A percentile compares a stretch with the other conserved stretches of the same genome.
Conservation (phyloP, 1,140 invertebrate species). For the Metopolophium dirhodum region DNA sequence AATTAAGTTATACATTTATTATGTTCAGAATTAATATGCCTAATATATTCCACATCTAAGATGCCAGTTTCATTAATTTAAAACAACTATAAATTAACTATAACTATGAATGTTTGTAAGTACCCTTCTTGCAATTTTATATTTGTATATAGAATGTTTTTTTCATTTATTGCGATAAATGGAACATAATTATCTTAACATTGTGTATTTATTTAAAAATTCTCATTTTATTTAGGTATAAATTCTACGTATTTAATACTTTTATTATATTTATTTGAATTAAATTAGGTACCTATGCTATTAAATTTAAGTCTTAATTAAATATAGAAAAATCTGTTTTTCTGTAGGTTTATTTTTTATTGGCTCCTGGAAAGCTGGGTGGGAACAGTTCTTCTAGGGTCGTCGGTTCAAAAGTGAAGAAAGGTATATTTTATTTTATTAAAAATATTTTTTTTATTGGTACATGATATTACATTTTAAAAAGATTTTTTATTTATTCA, state of each 20-base stretch:
- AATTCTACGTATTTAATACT: background rate
- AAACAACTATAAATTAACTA: background rate
- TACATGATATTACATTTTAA: background rate
- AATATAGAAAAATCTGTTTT: conserved; percentile 9
- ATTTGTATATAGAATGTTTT: background rate
- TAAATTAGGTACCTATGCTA: background rate
- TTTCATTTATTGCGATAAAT: background rate
- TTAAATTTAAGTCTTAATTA: conserved; percentile 3
- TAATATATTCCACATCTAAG: background rate
- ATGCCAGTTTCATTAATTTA: background rate
- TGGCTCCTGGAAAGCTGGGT: conserved; percentile 30
- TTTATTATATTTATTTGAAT: background rate
- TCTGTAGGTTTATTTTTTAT: conserved; percentile 40
- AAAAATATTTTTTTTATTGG: conserved; percentile 5
- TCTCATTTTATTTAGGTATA: background rate
- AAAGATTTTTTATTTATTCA: background rate
- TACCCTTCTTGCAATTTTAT: background rate
- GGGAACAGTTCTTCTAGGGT: conserved; percentile 24
- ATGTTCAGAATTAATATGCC: background rate
- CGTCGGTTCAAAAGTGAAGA: conserved; percentile 30
- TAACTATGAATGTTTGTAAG: background rate
- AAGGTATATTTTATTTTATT: conserved; percentile 29
- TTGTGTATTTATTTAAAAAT: background rate
- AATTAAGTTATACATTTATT: background rate
- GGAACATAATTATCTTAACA: background rate